These are phyloP conservation scores for Amiota mariae DNA, from an alignment of 2,888 invertebrate genomes.

Conservation along the genomic window DNA sequence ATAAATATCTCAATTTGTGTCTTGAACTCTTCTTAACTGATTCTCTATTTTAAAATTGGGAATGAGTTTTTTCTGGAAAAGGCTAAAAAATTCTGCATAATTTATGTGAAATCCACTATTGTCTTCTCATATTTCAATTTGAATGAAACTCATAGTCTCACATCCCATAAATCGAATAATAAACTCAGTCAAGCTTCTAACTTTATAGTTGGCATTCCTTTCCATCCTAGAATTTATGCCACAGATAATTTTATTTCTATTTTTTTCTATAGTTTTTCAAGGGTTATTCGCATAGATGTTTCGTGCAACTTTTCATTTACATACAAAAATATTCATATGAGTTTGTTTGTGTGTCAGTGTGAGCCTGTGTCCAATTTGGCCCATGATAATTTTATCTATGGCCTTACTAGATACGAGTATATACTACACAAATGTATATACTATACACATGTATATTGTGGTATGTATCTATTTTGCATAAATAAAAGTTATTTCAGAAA, in stretches of 20 bases:
- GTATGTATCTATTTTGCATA: constrained; percentile 43
- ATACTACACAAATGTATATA: not conserved
- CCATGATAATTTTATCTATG: constrained; percentile 40
- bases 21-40: too few relatives aligned
- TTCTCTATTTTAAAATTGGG: too few relatives aligned
- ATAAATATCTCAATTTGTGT: too few relatives aligned
- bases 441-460: not conserved
- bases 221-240: too few relatives aligned
- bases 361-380: constrained; percentile 39
- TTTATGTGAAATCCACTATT: too few relatives aligned
- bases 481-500: constrained; percentile 36
- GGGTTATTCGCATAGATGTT: constrained; percentile 3
- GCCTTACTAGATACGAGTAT: not conserved
- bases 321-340: not conserved
- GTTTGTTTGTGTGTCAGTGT: constrained; percentile 3
- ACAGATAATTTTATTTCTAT: not conserved
- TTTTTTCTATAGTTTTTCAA: constrained; percentile 20
- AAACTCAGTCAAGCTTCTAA: too few relatives aligned
- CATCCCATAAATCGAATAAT: too few relatives aligned
- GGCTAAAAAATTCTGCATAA: too few relatives aligned
- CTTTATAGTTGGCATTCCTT: too few relatives aligned
- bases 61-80: too few relatives aligned
- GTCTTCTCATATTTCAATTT: too few relatives aligned
- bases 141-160: too few relatives aligned
- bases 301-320: constrained; percentile 14